Conservation (phyloP, 2,888 invertebrate genomes). For the Campopleginae sp. region DNA sequence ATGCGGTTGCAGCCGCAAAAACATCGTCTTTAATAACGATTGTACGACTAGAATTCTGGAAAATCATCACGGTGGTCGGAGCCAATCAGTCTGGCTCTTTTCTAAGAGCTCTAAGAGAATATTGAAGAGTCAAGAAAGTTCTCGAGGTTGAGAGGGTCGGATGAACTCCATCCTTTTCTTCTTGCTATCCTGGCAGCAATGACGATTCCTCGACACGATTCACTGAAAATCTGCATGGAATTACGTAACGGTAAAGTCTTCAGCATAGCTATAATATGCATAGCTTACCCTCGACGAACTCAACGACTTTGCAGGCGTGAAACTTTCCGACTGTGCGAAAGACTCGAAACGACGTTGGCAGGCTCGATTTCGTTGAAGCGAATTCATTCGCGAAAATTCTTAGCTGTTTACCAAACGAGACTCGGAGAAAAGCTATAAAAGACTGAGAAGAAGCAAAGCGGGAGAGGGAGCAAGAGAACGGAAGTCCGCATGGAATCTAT, state of each 20-base stretch:
- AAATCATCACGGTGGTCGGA: background rate
- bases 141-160: constrained; percentile 16
- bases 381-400: constrained; percentile 42
- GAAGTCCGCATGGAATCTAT: constrained; percentile 4
- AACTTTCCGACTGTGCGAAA: constrained; percentile 32
- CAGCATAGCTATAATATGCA: constrained; percentile 22
- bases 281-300: constrained; percentile 43
- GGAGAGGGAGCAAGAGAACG: background rate
- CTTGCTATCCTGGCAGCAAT: constrained; percentile 2
- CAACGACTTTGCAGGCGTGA: constrained; percentile 23
- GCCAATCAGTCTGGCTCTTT: background rate
- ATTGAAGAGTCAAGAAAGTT: constrained; percentile 23
- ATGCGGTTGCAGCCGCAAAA: background rate
- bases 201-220: constrained; percentile 38
- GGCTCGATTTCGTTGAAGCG: constrained; percentile 32
- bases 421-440: constrained; percentile 2
- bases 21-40: background rate
- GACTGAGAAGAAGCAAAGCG: background rate
- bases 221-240: constrained; percentile 59
- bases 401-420: constrained; percentile 41
- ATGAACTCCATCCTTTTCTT: constrained; percentile 30
- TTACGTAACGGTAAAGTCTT: constrained; percentile 50
- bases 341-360: constrained; percentile 24
- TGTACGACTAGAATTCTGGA: background rate
- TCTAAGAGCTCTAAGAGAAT: background rate